These are phyloP conservation scores for Coryphaenoides rupestris DNA, from an alignment of 2,113 vertebrate genomes.

Conservation along the genomic window DNA sequence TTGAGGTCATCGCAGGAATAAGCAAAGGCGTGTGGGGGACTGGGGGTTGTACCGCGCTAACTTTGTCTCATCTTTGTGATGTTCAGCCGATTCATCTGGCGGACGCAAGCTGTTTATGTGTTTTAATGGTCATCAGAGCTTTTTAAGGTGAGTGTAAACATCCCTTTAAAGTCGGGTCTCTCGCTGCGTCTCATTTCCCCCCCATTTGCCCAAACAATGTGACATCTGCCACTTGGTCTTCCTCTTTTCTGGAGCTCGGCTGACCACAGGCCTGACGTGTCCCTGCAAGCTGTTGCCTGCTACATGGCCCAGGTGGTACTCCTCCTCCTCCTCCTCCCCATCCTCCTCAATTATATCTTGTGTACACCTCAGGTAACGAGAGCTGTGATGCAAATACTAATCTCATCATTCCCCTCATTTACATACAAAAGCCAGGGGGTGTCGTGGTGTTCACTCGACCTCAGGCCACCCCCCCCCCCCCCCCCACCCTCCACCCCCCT, in stretches of 20 bases:
- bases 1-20: constrained; percentile 54
- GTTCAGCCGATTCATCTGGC: constrained; percentile 34
- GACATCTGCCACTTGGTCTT: constrained; percentile 6
- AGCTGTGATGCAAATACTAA: too few species aligned
- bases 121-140: constrained; percentile 27
- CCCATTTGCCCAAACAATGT: constrained; percentile 6
- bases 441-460: background rate
- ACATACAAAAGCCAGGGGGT: too few species aligned
- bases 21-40: constrained; percentile 46
- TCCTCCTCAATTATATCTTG: background rate
- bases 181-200: constrained; percentile 15
- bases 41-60: constrained; percentile 33
- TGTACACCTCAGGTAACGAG: too few species aligned
- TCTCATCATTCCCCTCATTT: too few species aligned
- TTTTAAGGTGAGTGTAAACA: constrained; percentile 47
- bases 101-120: constrained; percentile 46
- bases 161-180: constrained; percentile 18
- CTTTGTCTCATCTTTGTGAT: constrained; percentile 51
- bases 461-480: background rate
- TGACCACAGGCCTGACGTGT: constrained; percentile 20
- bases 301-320: constrained; percentile 10
- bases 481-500: background rate
- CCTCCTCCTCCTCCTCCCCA: too few species aligned
- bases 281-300: constrained; percentile 22
- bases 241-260: constrained; percentile 22